Base-by-base conservation (phyloP, 2,797 vertebrate species). In the Sebastes oblongus region DNA sequence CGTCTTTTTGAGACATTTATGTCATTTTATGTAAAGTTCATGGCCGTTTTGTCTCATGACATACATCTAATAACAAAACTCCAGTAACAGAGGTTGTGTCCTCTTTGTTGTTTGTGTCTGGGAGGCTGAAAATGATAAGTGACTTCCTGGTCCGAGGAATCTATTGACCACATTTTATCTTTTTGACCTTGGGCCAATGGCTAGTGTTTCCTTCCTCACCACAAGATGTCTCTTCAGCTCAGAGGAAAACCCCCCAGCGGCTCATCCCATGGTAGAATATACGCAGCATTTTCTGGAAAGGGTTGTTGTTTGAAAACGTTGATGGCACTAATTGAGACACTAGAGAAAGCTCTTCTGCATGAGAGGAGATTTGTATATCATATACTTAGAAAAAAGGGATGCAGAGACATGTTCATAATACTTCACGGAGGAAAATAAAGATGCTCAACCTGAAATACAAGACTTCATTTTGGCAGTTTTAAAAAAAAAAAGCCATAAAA, bases 141-240 rank as follows among this genome's bases (percentile, higher is more conserved):
- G 8, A 8, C 55, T 71, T 86, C 60, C 79, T 66, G 55, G 20
- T 75, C 29, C 7, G 12, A 64, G 66, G 77, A 83, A 4, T 13
- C 29, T 34, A 55, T 74, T 69, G 76, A 76, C 59, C 82, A 42
- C 2, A 4, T 84, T 82, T 89, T 81, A 91, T 91, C 85, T 82
- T 25, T 73, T 66, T 89, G 89, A 92, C 91, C 90, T 90, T 75
- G 70, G 46, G 50, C 73, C 66, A 66, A 8, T 0, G n/a, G 27
- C 61, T 1, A 32, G 32, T 81, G 76, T 84, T 88, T 88, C 88
- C 71, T 78, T 78, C 74, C 64, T 78, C 72, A n/a, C 92, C 91
- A 93, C 92, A 90, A 93, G 89, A 93, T 92, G 93, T 92, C 92
- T 92, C 89, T 70, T 93, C 62, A 81, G 80, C 75, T 91, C 85